Evolutionary conservation across 1,140 invertebrate genomes (phyloP), one percentile per base, ranked within the genome.

Genomic region (Zelostemma sp.): DNA sequence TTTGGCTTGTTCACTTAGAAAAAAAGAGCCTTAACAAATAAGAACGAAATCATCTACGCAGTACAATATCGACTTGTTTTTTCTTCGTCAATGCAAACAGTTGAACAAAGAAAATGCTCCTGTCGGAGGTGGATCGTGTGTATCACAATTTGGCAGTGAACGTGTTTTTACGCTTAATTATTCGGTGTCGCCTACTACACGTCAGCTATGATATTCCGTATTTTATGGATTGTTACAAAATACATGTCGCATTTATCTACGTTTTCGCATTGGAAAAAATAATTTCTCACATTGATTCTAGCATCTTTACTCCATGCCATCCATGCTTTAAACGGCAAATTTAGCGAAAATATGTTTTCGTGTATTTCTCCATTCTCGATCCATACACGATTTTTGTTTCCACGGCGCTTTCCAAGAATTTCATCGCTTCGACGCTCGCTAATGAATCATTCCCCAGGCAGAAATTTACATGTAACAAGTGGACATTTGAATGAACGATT

Each of bases 71-170:
- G n/a, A n/a, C n/a, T n/a, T n/a, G n/a, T 25, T 25, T 25, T 3
- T 38, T 38, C 55, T 73, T 66, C 64, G 73, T 73, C 72, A 76
- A 79, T 79, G 74, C 75, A 50, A 69, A 57, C 3, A 54, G 53
- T 73, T 43, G 70, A 64, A 62, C 76, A 62, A 67, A 72, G 69
- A 70, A 77, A 75, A 78, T 56, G 72, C 72, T 76, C 70, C 73
- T 74, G 61, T 59, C 48, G 64, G 75, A 76, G 77, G 75, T 82
- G 78, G 78, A 73, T 75, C 70, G 71, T 66, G 57, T 78, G 63
- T 83, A 83, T 83, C 82, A 84, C 81, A 84, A 81, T 82, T 82
- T 84, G 81, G 81, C 81, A 83, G 81, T 84, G 81, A 82, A 83
- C 68, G 71, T 81, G 21, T 41, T 53, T 54, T 66, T 54, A 68